phyloP scores from a whole-genome alignment of 2,797 vertebrate species.

The Pangasius mekongensis region DNA sequence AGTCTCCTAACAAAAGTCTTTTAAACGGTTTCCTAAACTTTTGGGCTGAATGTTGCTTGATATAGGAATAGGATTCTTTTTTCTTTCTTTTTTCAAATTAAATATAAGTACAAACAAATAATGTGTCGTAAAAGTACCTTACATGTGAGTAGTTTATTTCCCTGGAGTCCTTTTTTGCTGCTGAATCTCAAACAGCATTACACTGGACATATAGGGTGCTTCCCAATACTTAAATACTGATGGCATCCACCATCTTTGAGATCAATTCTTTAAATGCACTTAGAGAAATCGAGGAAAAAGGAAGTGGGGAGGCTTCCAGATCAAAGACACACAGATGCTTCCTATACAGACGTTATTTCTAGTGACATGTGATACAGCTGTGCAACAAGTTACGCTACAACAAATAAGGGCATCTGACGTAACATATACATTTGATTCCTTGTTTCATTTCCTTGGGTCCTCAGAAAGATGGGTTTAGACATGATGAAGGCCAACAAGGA shows the following conservation, averaged over 20 bases:
- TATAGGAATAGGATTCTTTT: not conserved
- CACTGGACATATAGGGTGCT: not conserved
- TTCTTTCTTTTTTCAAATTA: not conserved
- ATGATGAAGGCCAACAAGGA: not conserved
- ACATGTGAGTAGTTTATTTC: not conserved
- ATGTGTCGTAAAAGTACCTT: not conserved
- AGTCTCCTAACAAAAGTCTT: not conserved
- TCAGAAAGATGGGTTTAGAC: not conserved
- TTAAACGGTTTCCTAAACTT: not conserved
- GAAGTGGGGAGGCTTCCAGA: not conserved
- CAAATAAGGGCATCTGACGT: not conserved
- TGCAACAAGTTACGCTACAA: not conserved
- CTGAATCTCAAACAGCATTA: not conserved
- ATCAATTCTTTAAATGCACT: not conserved
- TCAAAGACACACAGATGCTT: conserved; percentile 18
- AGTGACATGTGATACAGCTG: not conserved
- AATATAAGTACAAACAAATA: not conserved
- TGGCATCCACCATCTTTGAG: not conserved
- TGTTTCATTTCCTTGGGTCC: not conserved
- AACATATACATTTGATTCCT: not conserved
- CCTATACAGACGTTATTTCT: not conserved
- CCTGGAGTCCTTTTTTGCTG: not conserved
- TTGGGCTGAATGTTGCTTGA: not conserved
- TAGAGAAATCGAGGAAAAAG: not conserved
- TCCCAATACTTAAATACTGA: not conserved